phyloP scores from a whole-genome alignment of 2,888 invertebrate species.

The Mythimna lalbum region DNA sequence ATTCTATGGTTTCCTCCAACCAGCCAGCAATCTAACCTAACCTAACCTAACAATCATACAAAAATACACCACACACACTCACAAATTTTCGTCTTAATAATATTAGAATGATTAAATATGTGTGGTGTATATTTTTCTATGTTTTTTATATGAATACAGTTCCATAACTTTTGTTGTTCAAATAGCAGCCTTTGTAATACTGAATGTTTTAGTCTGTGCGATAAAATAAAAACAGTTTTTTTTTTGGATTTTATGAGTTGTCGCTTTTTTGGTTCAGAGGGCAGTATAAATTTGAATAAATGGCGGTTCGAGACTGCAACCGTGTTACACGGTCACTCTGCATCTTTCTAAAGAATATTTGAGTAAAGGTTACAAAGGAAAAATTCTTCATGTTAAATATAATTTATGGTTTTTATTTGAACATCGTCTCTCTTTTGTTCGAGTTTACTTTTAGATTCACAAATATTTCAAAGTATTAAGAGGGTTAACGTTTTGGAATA shows the following conservation, averaged over 20 bases:
- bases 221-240: neutral
- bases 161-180: no score
- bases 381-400: conserved; percentile 14
- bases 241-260: neutral
- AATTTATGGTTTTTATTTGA: conserved; percentile 24
- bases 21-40: no score
- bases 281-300: conserved; percentile 87
- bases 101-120: no score
- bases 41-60: no score
- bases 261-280: conserved; percentile 33
- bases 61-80: no score
- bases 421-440: conserved; percentile 11
- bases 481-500: neutral
- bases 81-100: no score
- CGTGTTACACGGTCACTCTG: conserved; percentile 70
- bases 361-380: conserved; percentile 22
- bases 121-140: no score
- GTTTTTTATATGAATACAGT: no score
- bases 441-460: no score
- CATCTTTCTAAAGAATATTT: conserved; percentile 66
- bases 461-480: no score
- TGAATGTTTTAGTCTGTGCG: neutral
- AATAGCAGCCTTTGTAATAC: no score
- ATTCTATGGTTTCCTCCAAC: no score
- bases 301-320: conserved; percentile 70